Evolutionary conservation across 1,140 invertebrate genomes (phyloP).

Genomic region (Aphidius ervi): DNA sequence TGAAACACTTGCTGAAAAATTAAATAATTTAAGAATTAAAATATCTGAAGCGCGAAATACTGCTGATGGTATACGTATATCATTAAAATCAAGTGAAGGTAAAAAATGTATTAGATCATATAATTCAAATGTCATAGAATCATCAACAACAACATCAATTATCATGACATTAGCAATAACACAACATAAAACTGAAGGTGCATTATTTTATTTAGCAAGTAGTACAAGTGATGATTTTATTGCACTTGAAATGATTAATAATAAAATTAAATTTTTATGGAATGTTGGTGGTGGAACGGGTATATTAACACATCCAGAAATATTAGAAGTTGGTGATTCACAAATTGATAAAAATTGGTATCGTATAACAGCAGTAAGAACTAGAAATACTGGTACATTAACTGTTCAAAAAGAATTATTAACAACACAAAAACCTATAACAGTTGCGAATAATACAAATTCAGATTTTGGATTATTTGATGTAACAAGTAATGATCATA

Average conservation of each 20-base stretch:
- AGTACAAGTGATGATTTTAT: slow-evolving; percentile 67
- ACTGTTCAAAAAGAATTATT: slow-evolving; percentile 53
- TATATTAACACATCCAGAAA: slow-evolving; percentile 61
- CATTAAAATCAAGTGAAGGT: slow-evolving; percentile 59
- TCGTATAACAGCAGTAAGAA: slow-evolving; percentile 64
- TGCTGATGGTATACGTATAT: slow-evolving; percentile 77
- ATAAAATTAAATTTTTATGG: slow-evolving; percentile 72
- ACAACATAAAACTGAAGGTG: slow-evolving; percentile 58
- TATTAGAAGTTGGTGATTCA: slow-evolving; percentile 55
- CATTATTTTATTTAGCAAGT: slow-evolving; percentile 66
- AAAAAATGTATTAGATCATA: slow-evolving; percentile 74
- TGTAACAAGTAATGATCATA: slow-evolving; percentile 50
- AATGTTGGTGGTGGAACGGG: slow-evolving; percentile 69
- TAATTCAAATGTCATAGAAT: slow-evolving; percentile 57
- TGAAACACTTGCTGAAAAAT: slow-evolving; percentile 56
- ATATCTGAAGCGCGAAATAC: slow-evolving; percentile 75
- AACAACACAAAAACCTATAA: slow-evolving; percentile 34
- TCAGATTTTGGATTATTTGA: slow-evolving; percentile 56
- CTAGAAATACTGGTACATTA: slow-evolving; percentile 57
- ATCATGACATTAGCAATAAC: slow-evolving; percentile 64
- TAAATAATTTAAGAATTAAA: slow-evolving; percentile 67
- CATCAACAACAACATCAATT: slow-evolving; percentile 69
- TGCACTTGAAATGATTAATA: slow-evolving; percentile 72
- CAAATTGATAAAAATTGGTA: slow-evolving; percentile 70
- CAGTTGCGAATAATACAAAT: slow-evolving; percentile 48